These are phyloP conservation scores for Drosophila diplacantha DNA, from an alignment of 2,888 invertebrate genomes.

Conservation along the genomic window DNA sequence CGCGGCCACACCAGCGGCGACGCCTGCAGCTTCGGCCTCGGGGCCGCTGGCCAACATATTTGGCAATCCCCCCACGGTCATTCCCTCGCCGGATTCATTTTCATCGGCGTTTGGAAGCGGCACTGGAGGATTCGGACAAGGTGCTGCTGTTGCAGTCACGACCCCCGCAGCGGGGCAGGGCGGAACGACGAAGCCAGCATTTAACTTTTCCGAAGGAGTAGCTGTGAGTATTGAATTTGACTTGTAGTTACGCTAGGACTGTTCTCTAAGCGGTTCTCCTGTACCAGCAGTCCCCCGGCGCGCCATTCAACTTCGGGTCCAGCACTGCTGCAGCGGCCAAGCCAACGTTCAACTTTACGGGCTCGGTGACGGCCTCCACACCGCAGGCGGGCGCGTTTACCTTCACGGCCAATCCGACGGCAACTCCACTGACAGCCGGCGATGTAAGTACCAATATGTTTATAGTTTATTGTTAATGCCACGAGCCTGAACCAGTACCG, in stretches of 20 bases:
- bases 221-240: conserved; percentile 38
- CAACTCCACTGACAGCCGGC: conserved; percentile 8
- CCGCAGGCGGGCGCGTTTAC: conserved; percentile 64
- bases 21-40: conserved; percentile 15
- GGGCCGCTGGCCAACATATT: conserved; percentile 34
- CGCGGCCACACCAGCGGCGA: conserved; percentile 3
- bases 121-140: conserved; percentile 35
- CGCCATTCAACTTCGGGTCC: conserved; percentile 34
- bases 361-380: conserved; percentile 19
- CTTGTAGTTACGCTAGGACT: neutral
- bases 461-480: too few species aligned
- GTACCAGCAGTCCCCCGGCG: neutral
- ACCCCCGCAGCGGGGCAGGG: conserved; percentile 51
- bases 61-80: conserved; percentile 15
- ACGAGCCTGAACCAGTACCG: neutral
- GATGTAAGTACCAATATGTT: conserved; percentile 59
- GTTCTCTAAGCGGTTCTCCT: neutral
- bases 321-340: conserved; percentile 29
- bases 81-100: conserved; percentile 45
- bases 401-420: conserved; percentile 58
- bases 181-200: conserved; percentile 62
- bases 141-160: conserved; percentile 55
- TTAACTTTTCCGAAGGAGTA: conserved; percentile 66
- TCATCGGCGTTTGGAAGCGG: conserved; percentile 61
- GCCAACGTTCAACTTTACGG: conserved; percentile 55